Evolutionary conservation across 37 sponge, comb jelly and placozoan genomes (phyloP).

Genomic region (Spongilla lacustris): DNA sequence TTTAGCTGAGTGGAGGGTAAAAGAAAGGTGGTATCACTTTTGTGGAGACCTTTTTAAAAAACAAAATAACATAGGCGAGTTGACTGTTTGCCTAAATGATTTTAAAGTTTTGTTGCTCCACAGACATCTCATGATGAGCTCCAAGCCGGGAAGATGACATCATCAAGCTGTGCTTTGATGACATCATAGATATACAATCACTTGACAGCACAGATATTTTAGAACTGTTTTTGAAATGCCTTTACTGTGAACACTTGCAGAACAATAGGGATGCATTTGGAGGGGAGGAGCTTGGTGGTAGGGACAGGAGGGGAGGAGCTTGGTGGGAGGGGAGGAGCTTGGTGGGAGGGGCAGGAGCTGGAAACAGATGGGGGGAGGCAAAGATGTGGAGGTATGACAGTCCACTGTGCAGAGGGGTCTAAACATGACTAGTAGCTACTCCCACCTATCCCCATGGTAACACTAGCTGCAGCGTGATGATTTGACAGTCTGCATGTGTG

Average conservation of each 20-base stretch:
- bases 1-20: no score
- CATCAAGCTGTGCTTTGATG: constrained; percentile 1
- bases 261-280: neutral
- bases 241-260: neutral
- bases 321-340: neutral
- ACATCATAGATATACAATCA: neutral
- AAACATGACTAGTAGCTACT: no score
- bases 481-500: no score
- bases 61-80: no score
- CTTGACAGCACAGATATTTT: neutral
- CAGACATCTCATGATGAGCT: neutral
- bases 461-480: no score
- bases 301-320: neutral
- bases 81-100: no score
- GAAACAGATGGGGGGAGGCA: neutral
- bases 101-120: neutral
- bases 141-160: neutral
- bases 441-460: no score
- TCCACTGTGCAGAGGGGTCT: no score
- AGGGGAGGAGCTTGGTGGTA: neutral
- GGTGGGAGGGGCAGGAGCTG: neutral
- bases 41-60: no score
- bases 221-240: neutral
- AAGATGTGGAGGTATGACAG: no score
- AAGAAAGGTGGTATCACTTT: no score